A percentile compares a stretch with the other conserved stretches of the same genome.
Conservation (phyloP, 2,888 invertebrate species). For the Anagyrus pseudococci region DNA sequence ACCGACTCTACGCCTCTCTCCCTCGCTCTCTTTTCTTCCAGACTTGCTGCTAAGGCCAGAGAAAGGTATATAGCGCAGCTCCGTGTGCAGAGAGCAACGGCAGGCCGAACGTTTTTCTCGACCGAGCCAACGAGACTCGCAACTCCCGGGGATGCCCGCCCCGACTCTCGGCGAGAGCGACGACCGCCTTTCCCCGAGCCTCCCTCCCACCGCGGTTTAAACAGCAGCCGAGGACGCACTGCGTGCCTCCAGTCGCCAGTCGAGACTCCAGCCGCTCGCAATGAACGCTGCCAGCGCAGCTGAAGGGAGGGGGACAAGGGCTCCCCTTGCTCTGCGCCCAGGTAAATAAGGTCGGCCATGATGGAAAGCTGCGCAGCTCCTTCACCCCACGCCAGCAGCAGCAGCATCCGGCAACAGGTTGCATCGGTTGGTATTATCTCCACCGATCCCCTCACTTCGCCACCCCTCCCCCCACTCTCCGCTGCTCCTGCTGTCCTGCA, state of each 20-base stretch:
- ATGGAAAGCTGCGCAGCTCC: conserved; percentile 31
- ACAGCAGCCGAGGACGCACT: no score
- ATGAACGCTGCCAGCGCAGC: no score
- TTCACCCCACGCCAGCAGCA: conserved; percentile 7
- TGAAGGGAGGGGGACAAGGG: background rate
- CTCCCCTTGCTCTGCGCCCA: conserved; percentile 23
- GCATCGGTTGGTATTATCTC: no score
- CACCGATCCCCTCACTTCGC: background rate
- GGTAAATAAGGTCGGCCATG: conserved; percentile 49
- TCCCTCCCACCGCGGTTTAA: no score
- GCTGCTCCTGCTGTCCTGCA: background rate
- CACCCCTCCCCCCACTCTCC: background rate
- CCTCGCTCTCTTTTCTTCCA: background rate
- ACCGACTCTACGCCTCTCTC: background rate
- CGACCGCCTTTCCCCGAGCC: background rate
- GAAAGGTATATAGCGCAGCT: no score
- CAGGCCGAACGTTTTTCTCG: background rate
- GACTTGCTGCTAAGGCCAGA: no score
- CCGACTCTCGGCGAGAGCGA: no score
- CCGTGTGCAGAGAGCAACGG: background rate
- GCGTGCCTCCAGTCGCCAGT: no score
- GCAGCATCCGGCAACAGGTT: conserved; percentile 51
- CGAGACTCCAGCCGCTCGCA: no score
- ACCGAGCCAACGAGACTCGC: background rate
- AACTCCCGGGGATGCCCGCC: no score